phyloP scores from a whole-genome alignment of 92 coral and sea anemone genomes.

The Zoanthus sociatus region DNA sequence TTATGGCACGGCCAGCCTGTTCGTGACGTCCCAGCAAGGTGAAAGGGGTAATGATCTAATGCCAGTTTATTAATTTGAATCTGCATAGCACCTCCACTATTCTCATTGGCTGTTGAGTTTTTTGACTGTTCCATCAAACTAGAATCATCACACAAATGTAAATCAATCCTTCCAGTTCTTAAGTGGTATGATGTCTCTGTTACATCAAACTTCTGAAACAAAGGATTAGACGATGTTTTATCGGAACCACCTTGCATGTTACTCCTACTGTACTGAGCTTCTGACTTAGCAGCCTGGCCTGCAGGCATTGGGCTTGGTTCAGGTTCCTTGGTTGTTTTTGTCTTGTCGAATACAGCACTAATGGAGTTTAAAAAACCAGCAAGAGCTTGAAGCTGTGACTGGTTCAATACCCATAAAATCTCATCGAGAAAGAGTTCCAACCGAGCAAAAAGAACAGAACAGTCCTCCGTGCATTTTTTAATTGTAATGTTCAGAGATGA shows the following conservation, averaged over 20 bases:
- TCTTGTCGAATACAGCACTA: conserved; percentile 70
- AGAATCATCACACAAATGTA: conserved; percentile 94
- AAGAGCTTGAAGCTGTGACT: conserved; percentile 86
- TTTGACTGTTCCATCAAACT: conserved; percentile 56
- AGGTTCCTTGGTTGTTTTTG: conserved; percentile 62
- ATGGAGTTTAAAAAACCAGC: conserved; percentile 84
- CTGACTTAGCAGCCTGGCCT: conserved; percentile 66
- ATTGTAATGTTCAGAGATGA: conserved; percentile 90
- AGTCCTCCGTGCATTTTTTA: conserved; percentile 92
- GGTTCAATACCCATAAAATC: conserved; percentile 93
- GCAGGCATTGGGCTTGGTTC: conserved; percentile 58
- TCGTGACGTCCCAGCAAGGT: conserved; percentile 95
- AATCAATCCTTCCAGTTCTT: conserved; percentile 88
- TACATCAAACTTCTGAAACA: conserved; percentile 84
- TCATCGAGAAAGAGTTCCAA: conserved; percentile 91
- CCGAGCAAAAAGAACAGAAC: conserved; percentile 92
- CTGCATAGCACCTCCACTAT: conserved; percentile 95
- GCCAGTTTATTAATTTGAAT: conserved; percentile 86
- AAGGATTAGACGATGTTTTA: conserved; percentile 57
- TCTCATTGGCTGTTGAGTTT: conserved; percentile 30
- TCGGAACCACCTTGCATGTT: conserved; percentile 62
- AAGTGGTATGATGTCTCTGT: conserved; percentile 90
- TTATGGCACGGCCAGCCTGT: conserved; percentile 94
- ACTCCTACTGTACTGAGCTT: conserved; percentile 56
- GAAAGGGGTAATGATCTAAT: conserved; percentile 93